Percentiles rank a stretch among this genome's conserved stretches.
Evolutionary conservation across 2,888 invertebrate species (phyloP).

Genomic region (Germaria angustata): DNA sequence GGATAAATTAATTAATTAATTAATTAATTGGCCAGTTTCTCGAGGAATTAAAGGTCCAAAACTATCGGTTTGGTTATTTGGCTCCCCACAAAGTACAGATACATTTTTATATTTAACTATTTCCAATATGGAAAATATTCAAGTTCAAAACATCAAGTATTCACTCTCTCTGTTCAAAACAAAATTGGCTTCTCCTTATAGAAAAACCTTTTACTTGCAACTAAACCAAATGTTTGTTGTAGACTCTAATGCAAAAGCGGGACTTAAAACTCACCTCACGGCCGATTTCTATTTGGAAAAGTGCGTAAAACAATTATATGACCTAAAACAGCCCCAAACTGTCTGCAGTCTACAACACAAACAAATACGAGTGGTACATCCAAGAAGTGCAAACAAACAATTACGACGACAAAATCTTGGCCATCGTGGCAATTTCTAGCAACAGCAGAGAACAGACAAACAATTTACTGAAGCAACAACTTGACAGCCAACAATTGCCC

Average conservation of each 20-base stretch:
- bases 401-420: slow-evolving; percentile 44
- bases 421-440: slow-evolving; percentile 34
- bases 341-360: slow-evolving; percentile 50
- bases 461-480: slow-evolving; percentile 19
- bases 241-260: too few species aligned
- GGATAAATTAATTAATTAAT: too few species aligned
- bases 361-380: slow-evolving; percentile 29
- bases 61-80: too few species aligned
- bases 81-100: too few species aligned
- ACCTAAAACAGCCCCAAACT: slow-evolving; percentile 39
- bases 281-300: slow-evolving; percentile 1
- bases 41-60: too few species aligned
- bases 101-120: too few species aligned
- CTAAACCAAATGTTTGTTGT: neutral
- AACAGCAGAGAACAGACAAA: slow-evolving; percentile 6
- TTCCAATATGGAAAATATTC: too few species aligned
- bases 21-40: too few species aligned
- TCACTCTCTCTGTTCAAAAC: too few species aligned
- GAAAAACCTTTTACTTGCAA: neutral
- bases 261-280: neutral
- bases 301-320: slow-evolving; percentile 53
- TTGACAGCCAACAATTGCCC: neutral
- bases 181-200: neutral
- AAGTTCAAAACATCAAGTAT: too few species aligned
- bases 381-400: slow-evolving; percentile 36